A percentile compares a stretch with the other conserved stretches of the same genome.
These are phyloP conservation scores for Lepidochrysops patricia DNA, from an alignment of 2,888 invertebrate genomes.

Conservation along the genomic window DNA sequence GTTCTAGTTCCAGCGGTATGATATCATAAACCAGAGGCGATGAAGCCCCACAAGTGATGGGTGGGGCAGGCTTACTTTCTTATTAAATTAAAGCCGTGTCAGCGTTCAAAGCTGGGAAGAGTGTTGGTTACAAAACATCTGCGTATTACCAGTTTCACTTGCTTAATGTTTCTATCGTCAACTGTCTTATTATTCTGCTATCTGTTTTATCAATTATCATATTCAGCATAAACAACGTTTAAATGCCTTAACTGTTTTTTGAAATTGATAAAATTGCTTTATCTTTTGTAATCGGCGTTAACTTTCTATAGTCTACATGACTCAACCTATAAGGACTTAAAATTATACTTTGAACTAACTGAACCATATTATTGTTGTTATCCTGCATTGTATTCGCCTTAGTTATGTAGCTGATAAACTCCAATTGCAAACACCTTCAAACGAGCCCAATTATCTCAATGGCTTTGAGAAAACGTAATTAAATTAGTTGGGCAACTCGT, in stretches of 20 bases:
- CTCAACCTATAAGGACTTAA: not conserved
- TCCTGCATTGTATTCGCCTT: not conserved
- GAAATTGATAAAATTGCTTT: not conserved
- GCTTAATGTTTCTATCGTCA: not conserved
- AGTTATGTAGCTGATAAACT: not conserved
- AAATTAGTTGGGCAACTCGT: conserved; percentile 12
- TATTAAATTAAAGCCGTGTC: conserved; percentile 49
- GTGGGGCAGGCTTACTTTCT: conserved; percentile 40
- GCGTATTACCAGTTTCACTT: not conserved
- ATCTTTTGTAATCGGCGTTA: not conserved
- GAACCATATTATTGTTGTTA: too few relatives aligned
- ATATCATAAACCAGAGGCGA: conserved; percentile 34
- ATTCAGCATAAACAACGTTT: too few relatives aligned
- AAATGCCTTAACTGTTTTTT: not conserved
- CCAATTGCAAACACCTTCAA: not conserved
- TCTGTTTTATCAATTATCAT: too few relatives aligned
- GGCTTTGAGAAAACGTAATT: not conserved
- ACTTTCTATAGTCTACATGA: not conserved
- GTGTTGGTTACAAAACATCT: not conserved
- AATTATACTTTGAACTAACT: too few relatives aligned
- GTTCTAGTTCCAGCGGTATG: conserved; percentile 12
- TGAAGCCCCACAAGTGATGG: conserved; percentile 48
- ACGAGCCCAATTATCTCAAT: not conserved
- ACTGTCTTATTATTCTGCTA: not conserved
- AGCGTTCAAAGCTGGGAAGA: not conserved